A percentile compares a stretch with the other conserved stretches of the same genome.
These are phyloP conservation scores for Channa argus DNA, from an alignment of 2,113 vertebrate genomes.

Conservation along the genomic window DNA sequence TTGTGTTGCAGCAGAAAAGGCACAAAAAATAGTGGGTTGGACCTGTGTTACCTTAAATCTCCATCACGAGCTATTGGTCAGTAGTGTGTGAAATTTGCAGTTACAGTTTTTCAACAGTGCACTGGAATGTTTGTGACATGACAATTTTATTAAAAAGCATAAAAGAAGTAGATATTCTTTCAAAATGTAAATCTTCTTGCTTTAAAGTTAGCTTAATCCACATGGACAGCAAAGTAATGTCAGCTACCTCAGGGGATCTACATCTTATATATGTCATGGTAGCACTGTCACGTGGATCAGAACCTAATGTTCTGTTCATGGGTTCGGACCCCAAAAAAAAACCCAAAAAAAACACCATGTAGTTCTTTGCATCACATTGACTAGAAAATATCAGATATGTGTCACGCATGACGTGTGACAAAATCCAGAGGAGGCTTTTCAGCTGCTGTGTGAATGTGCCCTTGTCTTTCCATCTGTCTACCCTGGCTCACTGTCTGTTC, in stretches of 20 bases:
- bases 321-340: not conserved
- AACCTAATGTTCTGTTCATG: constrained; percentile 10
- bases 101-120: not conserved
- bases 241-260: constrained; percentile 38
- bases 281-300: constrained; percentile 26
- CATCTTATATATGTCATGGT: constrained; percentile 6
- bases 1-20: too few relatives aligned
- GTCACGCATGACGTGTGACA: constrained; percentile 45
- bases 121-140: too few relatives aligned
- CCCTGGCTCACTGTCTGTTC: constrained; percentile 33
- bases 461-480: constrained; percentile 59
- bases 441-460: constrained; percentile 45
- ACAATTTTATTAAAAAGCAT: not conserved
- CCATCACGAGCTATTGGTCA: too few relatives aligned
- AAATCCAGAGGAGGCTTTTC: constrained; percentile 39
- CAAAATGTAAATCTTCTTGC: not conserved
- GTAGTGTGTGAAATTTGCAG: too few relatives aligned
- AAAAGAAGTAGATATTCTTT: not conserved
- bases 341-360: not conserved
- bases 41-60: too few relatives aligned
- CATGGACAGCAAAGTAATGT: constrained; percentile 27
- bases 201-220: constrained; percentile 6
- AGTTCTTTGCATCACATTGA: constrained; percentile 37
- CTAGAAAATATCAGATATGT: constrained; percentile 51
- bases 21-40: too few relatives aligned